phyloP scores from a whole-genome alignment of 1,140 invertebrate genomes.

The Tetragonula clypearis region DNA sequence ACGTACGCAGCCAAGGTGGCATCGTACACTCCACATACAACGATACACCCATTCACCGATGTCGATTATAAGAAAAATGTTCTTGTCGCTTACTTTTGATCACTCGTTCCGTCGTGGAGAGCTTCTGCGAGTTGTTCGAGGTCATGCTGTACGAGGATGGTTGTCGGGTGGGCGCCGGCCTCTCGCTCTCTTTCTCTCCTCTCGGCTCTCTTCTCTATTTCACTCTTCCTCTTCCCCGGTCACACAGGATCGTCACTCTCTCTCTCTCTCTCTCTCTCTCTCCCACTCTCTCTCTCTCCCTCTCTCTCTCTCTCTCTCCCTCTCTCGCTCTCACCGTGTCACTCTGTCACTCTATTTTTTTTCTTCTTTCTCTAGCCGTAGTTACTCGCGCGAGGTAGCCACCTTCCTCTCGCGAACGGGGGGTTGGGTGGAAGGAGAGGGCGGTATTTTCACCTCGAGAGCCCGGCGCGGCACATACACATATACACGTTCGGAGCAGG shows the following conservation, averaged over 20 bases:
- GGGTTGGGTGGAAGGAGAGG: slow-evolving; percentile 66
- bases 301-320: slow-evolving; percentile 42
- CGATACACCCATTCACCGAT: not conserved
- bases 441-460: slow-evolving; percentile 69
- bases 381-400: slow-evolving; percentile 58
- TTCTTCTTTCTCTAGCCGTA: slow-evolving; percentile 50
- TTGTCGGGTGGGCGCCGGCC: slow-evolving; percentile 68
- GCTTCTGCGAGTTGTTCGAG: slow-evolving; percentile 85
- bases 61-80: not conserved
- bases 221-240: slow-evolving; percentile 47
- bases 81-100: slow-evolving; percentile 86
- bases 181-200: slow-evolving; percentile 36
- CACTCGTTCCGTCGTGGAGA: slow-evolving; percentile 88
- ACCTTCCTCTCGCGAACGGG: slow-evolving; percentile 60
- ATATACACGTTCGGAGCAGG: slow-evolving; percentile 59
- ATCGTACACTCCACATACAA: not conserved
- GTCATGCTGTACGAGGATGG: slow-evolving; percentile 80
- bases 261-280: slow-evolving; percentile 37
- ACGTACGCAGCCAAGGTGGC: slow-evolving; percentile 15
- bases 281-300: slow-evolving; percentile 24
- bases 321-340: slow-evolving; percentile 38
- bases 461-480: slow-evolving; percentile 62
- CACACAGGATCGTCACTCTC: slow-evolving; percentile 41
- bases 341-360: slow-evolving; percentile 26
- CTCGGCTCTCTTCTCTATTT: slow-evolving; percentile 22